Evolutionary conservation across 2,113 vertebrate genomes (phyloP), one percentile per base, ranked within the genome.

Genomic region (Onychostruthus taczanowskii): DNA sequence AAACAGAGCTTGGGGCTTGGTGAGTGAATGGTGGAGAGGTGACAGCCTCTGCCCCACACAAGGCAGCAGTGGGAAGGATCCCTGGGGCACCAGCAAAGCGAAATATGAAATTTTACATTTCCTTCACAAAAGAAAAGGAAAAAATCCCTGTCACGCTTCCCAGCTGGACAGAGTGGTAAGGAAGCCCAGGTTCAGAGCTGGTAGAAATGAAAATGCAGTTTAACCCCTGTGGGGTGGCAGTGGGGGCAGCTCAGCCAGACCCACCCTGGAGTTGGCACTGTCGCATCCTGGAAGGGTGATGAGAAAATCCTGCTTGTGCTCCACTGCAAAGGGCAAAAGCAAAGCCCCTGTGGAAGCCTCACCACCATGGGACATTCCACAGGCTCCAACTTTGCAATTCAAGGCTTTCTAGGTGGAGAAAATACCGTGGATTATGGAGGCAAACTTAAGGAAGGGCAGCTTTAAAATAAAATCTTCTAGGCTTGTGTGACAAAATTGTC

Each of bases 211-310:
- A 83, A 84, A 63, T 10, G 27, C 33, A 59, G 49, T 46, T 46
- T 70, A 16, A 21, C 10, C 10, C 27, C 26, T 20, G 46, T 0
- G 0, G 49, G 39, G 18, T 5, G 30, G 26, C 9, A 47, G 6
- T 15, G 37, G 58, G 53, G 17, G 43, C 16, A 68, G 62, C 44
- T 83, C 14, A 33, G 24, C 6, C 63, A 69, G 49, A 17, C 18
- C 39, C 1, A 4, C 26, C 62, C 46, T 10, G 61, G 12, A 7
- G 26, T 21, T 10, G 64, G 52, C 26, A 9, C 43, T 44, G 37
- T 41, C 55, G 15, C 13, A 4, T 15, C 35, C 55, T 4, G 4
- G 22, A 16, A 15, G n/a, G 58, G 26, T 0, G 10, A 26, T 0
- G 9, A 24, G 44, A 49, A 53, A 21, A 5, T 53, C 55, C 39